A percentile compares a stretch with the other conserved stretches of the same genome.
phyloP scores from a whole-genome alignment of 2,113 vertebrate species.

The Anolis carolinensis region DNA sequence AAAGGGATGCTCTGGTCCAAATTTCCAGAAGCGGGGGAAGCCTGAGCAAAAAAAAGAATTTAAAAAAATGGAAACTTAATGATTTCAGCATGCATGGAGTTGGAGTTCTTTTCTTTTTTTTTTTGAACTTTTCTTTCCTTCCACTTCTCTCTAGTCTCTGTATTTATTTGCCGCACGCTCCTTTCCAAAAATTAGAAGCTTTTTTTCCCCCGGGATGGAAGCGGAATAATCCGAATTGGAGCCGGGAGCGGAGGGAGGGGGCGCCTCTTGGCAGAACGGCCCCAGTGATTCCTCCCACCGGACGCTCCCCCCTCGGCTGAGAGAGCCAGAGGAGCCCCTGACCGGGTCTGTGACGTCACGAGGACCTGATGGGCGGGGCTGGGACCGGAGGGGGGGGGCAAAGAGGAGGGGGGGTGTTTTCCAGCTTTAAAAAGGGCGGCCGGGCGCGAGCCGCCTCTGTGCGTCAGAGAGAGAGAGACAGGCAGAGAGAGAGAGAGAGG shows the following conservation, averaged over 20 bases:
- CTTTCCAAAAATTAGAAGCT: no score
- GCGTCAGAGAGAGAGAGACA: conserved; percentile 84
- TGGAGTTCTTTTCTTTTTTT: no score
- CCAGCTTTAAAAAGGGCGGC: conserved; percentile 92
- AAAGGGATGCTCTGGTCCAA: conserved; percentile 78
- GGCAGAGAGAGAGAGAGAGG: conserved; percentile 41
- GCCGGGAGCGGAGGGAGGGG: no score
- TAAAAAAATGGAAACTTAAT: conserved; percentile 68
- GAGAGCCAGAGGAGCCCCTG: conserved; percentile 61
- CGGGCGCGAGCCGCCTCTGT: conserved; percentile 65
- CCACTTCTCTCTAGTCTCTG: no score
- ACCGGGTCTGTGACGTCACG: conserved; percentile 80
- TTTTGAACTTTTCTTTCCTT: no score
- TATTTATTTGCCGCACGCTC: not conserved
- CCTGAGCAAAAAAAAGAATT: no score
- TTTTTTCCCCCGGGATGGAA: no score
- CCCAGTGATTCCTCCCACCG: no score
- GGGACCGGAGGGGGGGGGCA: conserved; percentile 62
- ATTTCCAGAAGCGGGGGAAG: conserved; percentile 82
- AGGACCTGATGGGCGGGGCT: conserved; percentile 78
- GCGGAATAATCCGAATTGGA: no score
- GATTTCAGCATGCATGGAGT: conserved; percentile 75
- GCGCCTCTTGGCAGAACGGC: not conserved
- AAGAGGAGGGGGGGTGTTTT: conserved; percentile 86
- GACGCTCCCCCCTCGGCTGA: not conserved